phyloP scores from a whole-genome alignment of 1,140 invertebrate genomes.

The Portunus trituberculatus region DNA sequence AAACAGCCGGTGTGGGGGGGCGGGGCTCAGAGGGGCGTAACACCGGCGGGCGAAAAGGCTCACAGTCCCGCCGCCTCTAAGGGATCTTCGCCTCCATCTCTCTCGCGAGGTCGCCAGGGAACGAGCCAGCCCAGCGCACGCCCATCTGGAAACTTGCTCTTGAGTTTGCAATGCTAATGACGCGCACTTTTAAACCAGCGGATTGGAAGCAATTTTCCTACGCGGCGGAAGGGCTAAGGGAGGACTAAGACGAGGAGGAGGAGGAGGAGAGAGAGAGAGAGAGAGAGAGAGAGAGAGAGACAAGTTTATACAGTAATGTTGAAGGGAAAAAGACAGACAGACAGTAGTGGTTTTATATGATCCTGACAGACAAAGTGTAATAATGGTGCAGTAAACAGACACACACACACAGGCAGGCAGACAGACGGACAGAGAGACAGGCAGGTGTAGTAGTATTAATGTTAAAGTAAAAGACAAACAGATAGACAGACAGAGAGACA shows the following conservation, averaged over 20 bases:
- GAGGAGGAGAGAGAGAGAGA: not conserved
- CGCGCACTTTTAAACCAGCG: conserved; percentile 62
- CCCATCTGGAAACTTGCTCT: conserved; percentile 66
- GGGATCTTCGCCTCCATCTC: conserved; percentile 38
- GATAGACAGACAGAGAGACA: not conserved
- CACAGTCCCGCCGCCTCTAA: not conserved
- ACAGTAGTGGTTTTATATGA: too few relatives aligned
- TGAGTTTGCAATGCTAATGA: conserved; percentile 70
- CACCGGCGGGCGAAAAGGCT: conserved; percentile 1
- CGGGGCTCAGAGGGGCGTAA: conserved; percentile 25
- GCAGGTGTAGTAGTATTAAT: too few relatives aligned
- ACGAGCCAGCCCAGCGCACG: not conserved
- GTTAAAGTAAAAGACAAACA: conserved; percentile 33
- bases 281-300: conserved; percentile 1
- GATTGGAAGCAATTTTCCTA: conserved; percentile 66
- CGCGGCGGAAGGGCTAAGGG: not conserved
- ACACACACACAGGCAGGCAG: too few relatives aligned
- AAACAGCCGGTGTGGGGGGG: conserved; percentile 52
- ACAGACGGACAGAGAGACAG: not conserved
- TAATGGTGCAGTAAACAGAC: too few relatives aligned
- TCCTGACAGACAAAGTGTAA: too few relatives aligned
- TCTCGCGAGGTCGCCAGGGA: not conserved
- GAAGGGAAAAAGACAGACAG: too few relatives aligned
- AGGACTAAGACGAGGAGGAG: not conserved
- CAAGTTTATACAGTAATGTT: not conserved